Conservation (phyloP, 2,888 invertebrate species). For the Lacanobia oleracea region DNA sequence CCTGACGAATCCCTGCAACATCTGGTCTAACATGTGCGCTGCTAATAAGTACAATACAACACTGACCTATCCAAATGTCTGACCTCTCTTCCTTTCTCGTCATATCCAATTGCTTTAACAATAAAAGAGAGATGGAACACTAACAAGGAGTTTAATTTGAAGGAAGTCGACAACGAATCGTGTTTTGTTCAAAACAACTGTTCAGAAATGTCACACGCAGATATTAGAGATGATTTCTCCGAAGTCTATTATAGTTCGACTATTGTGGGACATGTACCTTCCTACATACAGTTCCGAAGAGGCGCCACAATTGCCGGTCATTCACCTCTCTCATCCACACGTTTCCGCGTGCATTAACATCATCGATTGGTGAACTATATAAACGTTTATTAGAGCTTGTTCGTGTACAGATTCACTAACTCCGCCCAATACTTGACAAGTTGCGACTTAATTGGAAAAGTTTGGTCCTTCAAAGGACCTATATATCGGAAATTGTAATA, state of each 20-base stretch:
- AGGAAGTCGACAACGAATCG: slow-evolving; percentile 7
- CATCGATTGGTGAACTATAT: slow-evolving; percentile 51
- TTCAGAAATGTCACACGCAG: slow-evolving; percentile 40
- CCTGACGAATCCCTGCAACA: slow-evolving; percentile 30
- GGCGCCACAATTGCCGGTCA: slow-evolving; percentile 58
- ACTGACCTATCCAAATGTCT: slow-evolving; percentile 40
- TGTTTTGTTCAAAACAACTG: slow-evolving; percentile 5
- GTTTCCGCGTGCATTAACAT: slow-evolving; percentile 61
- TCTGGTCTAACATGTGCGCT: slow-evolving; percentile 30
- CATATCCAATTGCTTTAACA: slow-evolving; percentile 15
- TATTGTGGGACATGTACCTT: slow-evolving; percentile 56
- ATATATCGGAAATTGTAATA: slow-evolving; percentile 31
- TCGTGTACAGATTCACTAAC: slow-evolving; percentile 9
- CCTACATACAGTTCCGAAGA: slow-evolving; percentile 38
- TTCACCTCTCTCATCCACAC: slow-evolving; percentile 55
- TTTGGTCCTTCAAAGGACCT: slow-evolving; percentile 39
- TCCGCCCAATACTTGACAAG: slow-evolving; percentile 18
- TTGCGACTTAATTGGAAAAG: slow-evolving; percentile 47
- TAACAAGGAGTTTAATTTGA: slow-evolving; percentile 20
- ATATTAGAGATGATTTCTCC: slow-evolving; percentile 53
- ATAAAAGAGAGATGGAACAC: slow-evolving; percentile 6
- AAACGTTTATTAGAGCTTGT: slow-evolving; percentile 28
- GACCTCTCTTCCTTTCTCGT: slow-evolving; percentile 22
- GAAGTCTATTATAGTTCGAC: slow-evolving; percentile 56
- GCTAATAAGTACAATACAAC: slow-evolving; percentile 19